Evolutionary conservation across 1,140 invertebrate genomes (phyloP), one percentile per base, ranked within the genome.

Genomic region (Musca domestica): DNA sequence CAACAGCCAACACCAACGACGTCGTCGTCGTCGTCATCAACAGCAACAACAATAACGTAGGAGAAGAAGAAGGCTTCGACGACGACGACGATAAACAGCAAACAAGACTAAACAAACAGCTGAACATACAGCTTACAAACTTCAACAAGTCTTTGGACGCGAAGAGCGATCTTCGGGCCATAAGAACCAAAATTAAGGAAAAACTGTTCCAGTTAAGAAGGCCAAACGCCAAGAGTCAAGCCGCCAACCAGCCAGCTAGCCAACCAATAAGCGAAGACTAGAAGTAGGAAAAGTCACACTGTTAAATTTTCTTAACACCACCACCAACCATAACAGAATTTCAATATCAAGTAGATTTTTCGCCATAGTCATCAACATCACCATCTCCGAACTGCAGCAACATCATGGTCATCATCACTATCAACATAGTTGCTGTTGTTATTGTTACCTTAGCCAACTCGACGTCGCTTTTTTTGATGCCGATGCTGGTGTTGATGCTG

Each of bases 131-230:
- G 56, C 27, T 61, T 61, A 61, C 56, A 61, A 61, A 41, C 5
- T 10, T 41, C 34, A 41, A 41, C 34, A 41, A 41, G 6, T 9
- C 34, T 41, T 10, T 5, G 34, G 6, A 5, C 34, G 27, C 27
- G 27, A 10, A 41, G 34, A 41, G 34, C 10, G 34, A 41, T 41
- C 56, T 4, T 14, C 14, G 56, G 7, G 2, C 2, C 17, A 3
- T 17, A 49, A 49, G 6, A 61, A 34, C 12, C 17, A n/a, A 61
- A 61, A 61, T 61, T 61, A 61, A 61, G 27, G 56, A 61, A 61
- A 58, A 61, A 61, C 34, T 61, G 56, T 61, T 61, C 56, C 34
- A 61, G 56, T 61, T 61, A 54, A 54, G 23, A 54, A 54, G 23
- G n/a, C 54, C 6, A 19, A 61, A 34, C n/a, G 17, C 27, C 5